Percentiles rank a stretch among this genome's conserved stretches.
Evolutionary conservation across 2,797 vertebrate species (phyloP).

Genomic region (Argentina silus): DNA sequence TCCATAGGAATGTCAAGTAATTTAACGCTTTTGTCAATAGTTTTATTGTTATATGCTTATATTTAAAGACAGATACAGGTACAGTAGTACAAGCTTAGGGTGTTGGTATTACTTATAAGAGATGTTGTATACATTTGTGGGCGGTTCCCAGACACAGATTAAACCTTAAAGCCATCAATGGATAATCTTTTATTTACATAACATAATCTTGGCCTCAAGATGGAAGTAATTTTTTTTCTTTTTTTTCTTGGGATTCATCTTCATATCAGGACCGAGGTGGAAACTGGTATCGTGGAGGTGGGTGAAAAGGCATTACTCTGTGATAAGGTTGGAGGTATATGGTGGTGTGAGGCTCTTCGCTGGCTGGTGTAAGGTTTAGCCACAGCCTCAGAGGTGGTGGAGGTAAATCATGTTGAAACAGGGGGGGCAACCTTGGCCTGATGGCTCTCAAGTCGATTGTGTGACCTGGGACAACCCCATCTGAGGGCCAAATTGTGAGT

Average conservation of each 20-base stretch:
- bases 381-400: slow-evolving; percentile 31
- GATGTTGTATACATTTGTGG: too few relatives aligned
- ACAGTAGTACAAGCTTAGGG: too few relatives aligned
- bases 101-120: too few relatives aligned
- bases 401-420: slow-evolving; percentile 40
- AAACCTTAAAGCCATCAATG: too few relatives aligned
- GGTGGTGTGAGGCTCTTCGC: background rate
- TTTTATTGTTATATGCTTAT: too few relatives aligned
- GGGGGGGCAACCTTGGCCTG: slow-evolving; percentile 37
- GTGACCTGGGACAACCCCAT: background rate
- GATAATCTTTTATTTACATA: background rate
- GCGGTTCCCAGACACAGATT: too few relatives aligned
- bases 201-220: background rate
- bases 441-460: slow-evolving; percentile 44
- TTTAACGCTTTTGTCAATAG: too few relatives aligned
- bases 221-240: background rate
- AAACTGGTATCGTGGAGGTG: slow-evolving; percentile 49
- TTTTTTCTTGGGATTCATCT: slow-evolving; percentile 3
- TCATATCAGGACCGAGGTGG: slow-evolving; percentile 19
- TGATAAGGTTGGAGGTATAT: background rate
- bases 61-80: too few relatives aligned
- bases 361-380: slow-evolving; percentile 16
- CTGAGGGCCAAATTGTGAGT: slow-evolving; percentile 12
- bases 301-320: background rate
- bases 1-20: too few relatives aligned